phyloP scores from a whole-genome alignment of 2,113 vertebrate genomes.

The human (Homo sapiens) region DNA sequence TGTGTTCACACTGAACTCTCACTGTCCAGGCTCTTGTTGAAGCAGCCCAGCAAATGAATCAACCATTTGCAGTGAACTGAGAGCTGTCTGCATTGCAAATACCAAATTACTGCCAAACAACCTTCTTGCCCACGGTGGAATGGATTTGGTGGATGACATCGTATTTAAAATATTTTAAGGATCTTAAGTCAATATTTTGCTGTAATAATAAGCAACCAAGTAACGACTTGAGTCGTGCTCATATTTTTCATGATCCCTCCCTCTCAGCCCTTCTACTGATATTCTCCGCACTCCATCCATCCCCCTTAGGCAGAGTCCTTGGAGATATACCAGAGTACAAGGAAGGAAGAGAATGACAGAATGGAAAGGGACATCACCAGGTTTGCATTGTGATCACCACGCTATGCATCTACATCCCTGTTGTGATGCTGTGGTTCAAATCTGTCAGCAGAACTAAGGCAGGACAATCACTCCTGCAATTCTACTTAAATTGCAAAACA shows the following conservation, averaged over 20 bases:
- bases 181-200: background rate
- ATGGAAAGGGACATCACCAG: background rate
- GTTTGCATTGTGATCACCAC: accelerated
- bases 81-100: background rate
- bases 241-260: too few relatives aligned
- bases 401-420: background rate
- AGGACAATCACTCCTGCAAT: background rate
- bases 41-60: too few relatives aligned
- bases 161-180: background rate
- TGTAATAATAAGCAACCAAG: background rate
- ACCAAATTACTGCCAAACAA: background rate
- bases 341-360: background rate
- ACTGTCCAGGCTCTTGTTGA: too few relatives aligned
- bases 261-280: background rate
- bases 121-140: background rate
- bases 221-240: background rate
- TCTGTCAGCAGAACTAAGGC: background rate
- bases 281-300: background rate
- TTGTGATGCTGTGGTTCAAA: background rate
- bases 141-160: background rate
- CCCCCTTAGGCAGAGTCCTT: background rate
- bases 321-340: background rate
- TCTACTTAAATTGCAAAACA: background rate
- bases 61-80: background rate
- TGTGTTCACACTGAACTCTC: background rate